phyloP scores from a whole-genome alignment of 2,888 invertebrate genomes.

The Thymelicus sylvestris region DNA sequence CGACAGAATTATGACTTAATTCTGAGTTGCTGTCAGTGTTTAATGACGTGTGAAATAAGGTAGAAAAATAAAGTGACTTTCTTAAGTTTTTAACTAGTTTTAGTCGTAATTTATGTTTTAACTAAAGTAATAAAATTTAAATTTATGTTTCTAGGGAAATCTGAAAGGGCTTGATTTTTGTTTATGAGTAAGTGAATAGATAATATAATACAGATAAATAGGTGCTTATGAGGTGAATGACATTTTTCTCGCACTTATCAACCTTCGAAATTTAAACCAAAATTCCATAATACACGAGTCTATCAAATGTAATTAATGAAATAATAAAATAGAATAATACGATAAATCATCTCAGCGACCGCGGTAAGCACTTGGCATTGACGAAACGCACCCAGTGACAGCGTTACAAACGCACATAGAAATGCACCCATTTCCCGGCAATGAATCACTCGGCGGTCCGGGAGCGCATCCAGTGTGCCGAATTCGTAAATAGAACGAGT shows the following conservation, averaged over 20 bases:
- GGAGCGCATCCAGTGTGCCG: conserved; percentile 58
- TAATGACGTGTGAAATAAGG: not conserved
- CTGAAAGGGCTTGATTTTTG: too few relatives aligned
- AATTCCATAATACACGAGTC: too few relatives aligned
- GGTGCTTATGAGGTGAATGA: too few relatives aligned
- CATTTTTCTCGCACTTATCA: too few relatives aligned
- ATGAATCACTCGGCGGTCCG: conserved; percentile 62
- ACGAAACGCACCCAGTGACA: conserved; percentile 3
- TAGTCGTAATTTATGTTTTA: too few relatives aligned
- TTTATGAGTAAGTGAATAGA: too few relatives aligned
- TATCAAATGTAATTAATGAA: not conserved
- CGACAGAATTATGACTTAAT: not conserved
- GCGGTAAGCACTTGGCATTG: not conserved
- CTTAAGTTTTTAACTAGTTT: not conserved
- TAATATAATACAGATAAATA: too few relatives aligned
- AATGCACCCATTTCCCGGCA: conserved; percentile 67
- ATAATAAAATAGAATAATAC: not conserved
- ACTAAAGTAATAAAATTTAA: too few relatives aligned
- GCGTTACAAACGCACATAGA: conserved; percentile 40
- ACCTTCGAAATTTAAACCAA: too few relatives aligned
- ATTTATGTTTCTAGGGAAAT: too few relatives aligned
- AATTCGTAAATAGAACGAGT: conserved; percentile 75
- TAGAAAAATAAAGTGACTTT: not conserved
- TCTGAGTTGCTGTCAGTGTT: not conserved
- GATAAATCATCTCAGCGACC: not conserved